Base-by-base conservation (phyloP, 1,140 invertebrate genomes). In the Drosophila miranda region DNA sequence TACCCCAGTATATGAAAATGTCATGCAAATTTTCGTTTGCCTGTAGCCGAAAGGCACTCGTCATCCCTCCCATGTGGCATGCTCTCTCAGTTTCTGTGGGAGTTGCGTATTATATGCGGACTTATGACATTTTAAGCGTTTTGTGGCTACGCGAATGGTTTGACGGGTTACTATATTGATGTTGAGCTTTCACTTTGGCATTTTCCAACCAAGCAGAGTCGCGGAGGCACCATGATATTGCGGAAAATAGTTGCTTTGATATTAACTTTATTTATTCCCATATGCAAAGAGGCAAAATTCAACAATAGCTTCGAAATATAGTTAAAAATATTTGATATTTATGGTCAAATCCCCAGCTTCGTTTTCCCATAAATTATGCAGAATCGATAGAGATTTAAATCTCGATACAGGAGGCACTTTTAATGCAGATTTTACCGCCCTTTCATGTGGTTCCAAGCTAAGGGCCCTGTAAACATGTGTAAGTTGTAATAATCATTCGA, bases 21-120 rank as follows among this genome's bases (percentile, higher is more conserved):
- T 23, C 54, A 71, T 75, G 79, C 57, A 60, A 75, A 83, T 75
- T 70, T 46, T 58, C 45, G 57, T 38, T 60, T 54, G 70, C n/a
- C 34, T 13, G 34, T 13, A 13, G 38, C 14, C 52, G 26, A 48
- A 54, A 23, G 26, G 11, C 50, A 49, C 21, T 13, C 48, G 41
- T 44, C 55, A 53, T 57, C 58, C 57, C 62, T 57, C 58, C 57
- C 62, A 54, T 28, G 62, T 34, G 23, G 11, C 28, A 46, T 2
- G 19, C 1, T 19, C 19, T 19, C 19, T 19, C 2, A 9, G 44
- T 34, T 44, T 43, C 62, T 19, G 19, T 19, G 19, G 19, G 57
- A 62, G 56, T 46, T 78, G 69, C 69, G 60, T 74, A 79, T 69
- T 74, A 59, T 56, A 74, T 71, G 77, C 66, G 66, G 67, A 53